phyloP scores from a whole-genome alignment of 2,888 invertebrate species.

The Xylocampa areola region DNA sequence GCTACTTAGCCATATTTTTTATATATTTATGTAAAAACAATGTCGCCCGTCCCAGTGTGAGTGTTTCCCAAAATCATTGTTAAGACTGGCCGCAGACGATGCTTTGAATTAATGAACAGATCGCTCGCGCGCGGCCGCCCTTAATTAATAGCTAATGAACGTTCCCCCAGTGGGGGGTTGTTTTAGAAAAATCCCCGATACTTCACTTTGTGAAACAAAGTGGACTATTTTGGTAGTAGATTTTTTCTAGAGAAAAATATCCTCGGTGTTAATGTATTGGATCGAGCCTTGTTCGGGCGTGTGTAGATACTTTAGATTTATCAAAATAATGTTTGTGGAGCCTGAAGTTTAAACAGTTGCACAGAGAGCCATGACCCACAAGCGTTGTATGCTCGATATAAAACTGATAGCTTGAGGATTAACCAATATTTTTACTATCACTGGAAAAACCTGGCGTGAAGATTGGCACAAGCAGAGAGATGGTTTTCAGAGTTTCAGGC shows the following conservation, averaged over 20 bases:
- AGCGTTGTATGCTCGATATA: too few species aligned
- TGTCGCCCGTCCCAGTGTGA: conserved; percentile 36
- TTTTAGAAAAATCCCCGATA: conserved; percentile 56
- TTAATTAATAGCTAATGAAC: conserved; percentile 80
- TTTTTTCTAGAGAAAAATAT: conserved; percentile 4
- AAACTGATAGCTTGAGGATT: too few species aligned
- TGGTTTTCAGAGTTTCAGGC: too few species aligned
- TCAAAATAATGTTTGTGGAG: too few species aligned
- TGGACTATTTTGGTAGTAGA: conserved; percentile 15
- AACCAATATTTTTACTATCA: too few species aligned
- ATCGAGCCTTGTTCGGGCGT: not conserved
- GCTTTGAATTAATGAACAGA: conserved; percentile 78
- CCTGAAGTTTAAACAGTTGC: too few species aligned
- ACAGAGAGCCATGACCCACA: too few species aligned
- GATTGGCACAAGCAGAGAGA: too few species aligned
- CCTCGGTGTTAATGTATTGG: conserved; percentile 4
- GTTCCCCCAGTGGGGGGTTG: conserved; percentile 50
- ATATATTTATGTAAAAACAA: not conserved
- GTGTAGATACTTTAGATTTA: too few species aligned
- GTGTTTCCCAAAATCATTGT: conserved; percentile 62
- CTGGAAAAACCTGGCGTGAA: too few species aligned
- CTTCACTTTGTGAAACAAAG: conserved; percentile 47
- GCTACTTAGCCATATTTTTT: not conserved
- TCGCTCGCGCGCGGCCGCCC: conserved; percentile 68
- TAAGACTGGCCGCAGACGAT: conserved; percentile 71